These are phyloP conservation scores for Lophius americanus DNA, from an alignment of 2,797 vertebrate species.

Conservation along the genomic window DNA sequence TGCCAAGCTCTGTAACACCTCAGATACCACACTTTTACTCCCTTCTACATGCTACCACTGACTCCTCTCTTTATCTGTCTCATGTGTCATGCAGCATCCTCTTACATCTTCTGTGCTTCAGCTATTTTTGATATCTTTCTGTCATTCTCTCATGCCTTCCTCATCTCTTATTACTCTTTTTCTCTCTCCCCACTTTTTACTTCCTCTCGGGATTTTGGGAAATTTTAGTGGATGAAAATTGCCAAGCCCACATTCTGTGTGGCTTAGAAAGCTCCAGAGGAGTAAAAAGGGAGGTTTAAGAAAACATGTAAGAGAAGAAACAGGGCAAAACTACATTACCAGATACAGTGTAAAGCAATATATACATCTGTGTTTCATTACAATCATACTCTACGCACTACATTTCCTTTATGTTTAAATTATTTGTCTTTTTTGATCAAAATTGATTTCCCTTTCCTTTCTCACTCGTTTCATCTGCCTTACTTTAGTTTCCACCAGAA, in stretches of 20 bases:
- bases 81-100: slow-evolving; percentile 25
- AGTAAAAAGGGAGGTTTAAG: slow-evolving; percentile 67
- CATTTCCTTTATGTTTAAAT: slow-evolving; percentile 85
- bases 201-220: slow-evolving; percentile 58
- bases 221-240: slow-evolving; percentile 62
- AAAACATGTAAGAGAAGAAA: slow-evolving; percentile 74
- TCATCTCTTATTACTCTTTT: slow-evolving; percentile 39
- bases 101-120: slow-evolving; percentile 34
- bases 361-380: slow-evolving; percentile 84
- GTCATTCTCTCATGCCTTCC: slow-evolving; percentile 32
- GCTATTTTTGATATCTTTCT: slow-evolving; percentile 32
- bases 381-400: slow-evolving; percentile 81
- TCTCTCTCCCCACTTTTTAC: slow-evolving; percentile 26
- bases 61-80: slow-evolving; percentile 40
- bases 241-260: slow-evolving; percentile 77
- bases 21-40: slow-evolving; percentile 40
- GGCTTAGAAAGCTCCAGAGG: slow-evolving; percentile 72
- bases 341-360: slow-evolving; percentile 76
- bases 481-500: slow-evolving; percentile 77
- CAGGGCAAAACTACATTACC: slow-evolving; percentile 49
- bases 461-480: slow-evolving; percentile 76
- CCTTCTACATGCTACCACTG: slow-evolving; percentile 34
- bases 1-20: slow-evolving; percentile 50
- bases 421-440: slow-evolving; percentile 85
- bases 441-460: slow-evolving; percentile 74